Conservation (phyloP, 2,888 invertebrate genomes). For the Acanthosoma haemorrhoidale region DNA sequence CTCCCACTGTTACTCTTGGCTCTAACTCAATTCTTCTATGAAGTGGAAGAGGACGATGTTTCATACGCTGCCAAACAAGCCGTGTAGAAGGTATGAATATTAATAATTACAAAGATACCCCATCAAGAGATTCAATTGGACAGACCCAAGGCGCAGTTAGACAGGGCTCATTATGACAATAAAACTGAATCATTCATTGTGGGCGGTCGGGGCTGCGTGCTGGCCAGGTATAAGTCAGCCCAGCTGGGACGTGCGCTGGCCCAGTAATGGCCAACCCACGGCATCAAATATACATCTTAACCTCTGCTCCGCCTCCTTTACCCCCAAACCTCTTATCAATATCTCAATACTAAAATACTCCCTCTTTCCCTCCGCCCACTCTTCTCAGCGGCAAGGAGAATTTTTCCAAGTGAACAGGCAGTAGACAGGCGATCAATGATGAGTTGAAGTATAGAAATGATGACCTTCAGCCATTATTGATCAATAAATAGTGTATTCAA, state of each 20-base stretch:
- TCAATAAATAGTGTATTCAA: no score
- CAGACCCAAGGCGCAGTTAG: neutral
- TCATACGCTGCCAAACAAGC: no score
- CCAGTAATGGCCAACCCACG: neutral
- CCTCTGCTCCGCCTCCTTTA: constrained; percentile 1
- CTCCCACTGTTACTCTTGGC: no score
- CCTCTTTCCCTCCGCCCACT: neutral
- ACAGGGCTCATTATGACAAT: constrained; percentile 25
- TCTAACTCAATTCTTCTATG: no score
- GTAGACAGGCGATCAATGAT: no score
- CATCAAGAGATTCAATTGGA: neutral
- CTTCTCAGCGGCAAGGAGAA: no score
- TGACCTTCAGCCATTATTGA: no score
- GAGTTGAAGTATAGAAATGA: no score
- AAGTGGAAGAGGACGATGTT: no score
- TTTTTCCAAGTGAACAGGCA: no score
- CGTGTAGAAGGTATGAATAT: neutral
- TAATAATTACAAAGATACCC: neutral
- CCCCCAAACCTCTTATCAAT: constrained; percentile 22
- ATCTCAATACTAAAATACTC: constrained; percentile 21
- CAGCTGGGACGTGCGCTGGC: neutral
- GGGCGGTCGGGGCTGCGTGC: neutral
- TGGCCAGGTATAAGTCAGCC: neutral
- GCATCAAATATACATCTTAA: constrained; percentile 18
- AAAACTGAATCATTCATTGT: constrained; percentile 25